Conservation (phyloP, 2,113 vertebrate genomes). For the Picathartes gymnocephalus region DNA sequence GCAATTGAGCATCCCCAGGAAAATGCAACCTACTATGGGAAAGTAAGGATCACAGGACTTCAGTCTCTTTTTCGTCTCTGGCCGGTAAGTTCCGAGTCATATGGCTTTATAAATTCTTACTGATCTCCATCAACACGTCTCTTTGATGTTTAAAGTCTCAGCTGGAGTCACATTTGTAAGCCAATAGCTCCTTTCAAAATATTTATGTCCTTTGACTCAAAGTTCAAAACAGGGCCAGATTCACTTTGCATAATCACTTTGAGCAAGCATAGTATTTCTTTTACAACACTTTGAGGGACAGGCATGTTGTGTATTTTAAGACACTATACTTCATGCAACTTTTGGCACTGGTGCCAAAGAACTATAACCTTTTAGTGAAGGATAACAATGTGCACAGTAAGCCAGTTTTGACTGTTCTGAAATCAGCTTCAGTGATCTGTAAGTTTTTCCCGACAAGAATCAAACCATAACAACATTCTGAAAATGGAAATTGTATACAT, state of each 20-base stretch:
- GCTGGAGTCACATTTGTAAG: conserved; percentile 1
- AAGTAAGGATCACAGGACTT: conserved; percentile 22
- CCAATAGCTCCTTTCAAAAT: conserved; percentile 46
- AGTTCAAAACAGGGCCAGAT: conserved; percentile 54
- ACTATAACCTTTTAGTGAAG: not conserved
- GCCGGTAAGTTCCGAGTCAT: conserved; percentile 1
- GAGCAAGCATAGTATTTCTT: conserved; percentile 1
- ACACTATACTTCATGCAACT: not conserved
- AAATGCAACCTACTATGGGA: not conserved
- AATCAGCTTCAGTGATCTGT: not conserved
- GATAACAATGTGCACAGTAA: not conserved
- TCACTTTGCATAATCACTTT: not conserved
- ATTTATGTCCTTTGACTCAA: conserved; percentile 34
- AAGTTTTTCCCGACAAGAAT: not conserved
- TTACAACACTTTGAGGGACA: not conserved
- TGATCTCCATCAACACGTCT: conserved; percentile 2
- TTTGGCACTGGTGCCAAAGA: not conserved
- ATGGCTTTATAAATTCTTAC: not conserved
- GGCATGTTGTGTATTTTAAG: not conserved
- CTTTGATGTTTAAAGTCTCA: conserved; percentile 47
- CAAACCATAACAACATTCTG: not conserved
- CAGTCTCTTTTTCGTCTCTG: conserved; percentile 8
- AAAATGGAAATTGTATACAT: not conserved
- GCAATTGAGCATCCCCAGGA: not conserved
- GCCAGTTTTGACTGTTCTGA: not conserved